Percentiles rank a stretch among this genome's conserved stretches.
Evolutionary conservation across 2,797 vertebrate species (phyloP).

Genomic region (Pangasius krempfi): DNA sequence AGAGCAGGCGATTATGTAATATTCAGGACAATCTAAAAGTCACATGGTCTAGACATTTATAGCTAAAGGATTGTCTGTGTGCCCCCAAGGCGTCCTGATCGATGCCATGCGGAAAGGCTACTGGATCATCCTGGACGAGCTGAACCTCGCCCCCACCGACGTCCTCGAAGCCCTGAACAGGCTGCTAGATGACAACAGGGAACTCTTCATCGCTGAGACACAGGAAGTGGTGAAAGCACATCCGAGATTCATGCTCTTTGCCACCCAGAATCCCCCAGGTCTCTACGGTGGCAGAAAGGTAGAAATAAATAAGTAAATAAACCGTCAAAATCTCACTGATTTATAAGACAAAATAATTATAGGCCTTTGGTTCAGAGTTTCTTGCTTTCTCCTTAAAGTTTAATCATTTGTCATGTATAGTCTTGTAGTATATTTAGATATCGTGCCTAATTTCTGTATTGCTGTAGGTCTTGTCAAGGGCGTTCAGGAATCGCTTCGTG

Average conservation of each 20-base stretch:
- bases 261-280: slow-evolving; percentile 97
- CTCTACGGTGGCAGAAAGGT: slow-evolving; percentile 98
- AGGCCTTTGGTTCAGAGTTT: not conserved
- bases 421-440: not conserved
- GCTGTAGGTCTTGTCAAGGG: slow-evolving; percentile 89
- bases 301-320: not conserved
- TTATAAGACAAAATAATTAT: not conserved
- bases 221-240: slow-evolving; percentile 96
- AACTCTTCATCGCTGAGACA: slow-evolving; percentile 93
- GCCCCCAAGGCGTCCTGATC: slow-evolving; percentile 85
- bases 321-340: too few relatives aligned
- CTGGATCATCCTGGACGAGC: slow-evolving; percentile 95
- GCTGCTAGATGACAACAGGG: slow-evolving; percentile 93
- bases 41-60: not conserved
- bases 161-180: slow-evolving; percentile 96
- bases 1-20: not conserved
- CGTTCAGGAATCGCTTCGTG: slow-evolving; percentile 96
- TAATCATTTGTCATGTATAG: not conserved
- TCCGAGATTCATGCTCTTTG: slow-evolving; percentile 94
- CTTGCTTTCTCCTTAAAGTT: not conserved
- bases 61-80: not conserved
- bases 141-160: slow-evolving; percentile 95
- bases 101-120: slow-evolving; percentile 97
- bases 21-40: not conserved
- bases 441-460: not conserved